Evolutionary conservation across 2,888 invertebrate species (phyloP), one percentile per base, ranked within the genome.

Genomic region (Notocelia uddmanniana): DNA sequence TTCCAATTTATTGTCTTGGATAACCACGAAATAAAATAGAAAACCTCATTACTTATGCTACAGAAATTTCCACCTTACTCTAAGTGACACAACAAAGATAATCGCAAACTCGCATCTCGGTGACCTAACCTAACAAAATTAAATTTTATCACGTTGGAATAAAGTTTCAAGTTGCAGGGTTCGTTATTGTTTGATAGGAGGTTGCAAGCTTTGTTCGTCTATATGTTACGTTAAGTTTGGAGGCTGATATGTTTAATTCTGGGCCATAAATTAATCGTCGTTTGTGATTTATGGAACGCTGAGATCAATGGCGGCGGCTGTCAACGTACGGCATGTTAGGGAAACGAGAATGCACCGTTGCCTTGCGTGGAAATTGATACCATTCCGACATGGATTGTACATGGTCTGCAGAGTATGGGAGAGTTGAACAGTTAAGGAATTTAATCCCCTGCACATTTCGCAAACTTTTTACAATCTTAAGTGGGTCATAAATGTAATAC

Each of bases 1-100:
- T 89, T 89, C 85, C 83, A 84, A 88, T 87, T 88, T 83, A 87
- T 82, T 82, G 82, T 85, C 80, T 78, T 75, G 79, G 85, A 88
- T 87, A 89, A 87, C 78, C 74, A 82, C 80, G 79, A 78, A 82
- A 83, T 84, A 83, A 85, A 86, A 82, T 80, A 75, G 76, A 76
- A 75, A 74, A 77, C 58, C 73, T 21, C 10, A 66, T 68, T n/a
- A 60, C 48, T 54, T 57, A 50, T 37, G 67, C 37, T 66, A 74
- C 23, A 19, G 70, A 19, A 84, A 63, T 78, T 68, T 80, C 55
- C 74, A 76, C 81, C 74, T 79, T 85, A 82, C 64, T 8, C 0
- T 13, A 15, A 11, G 6, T 0, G 13, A 0, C 15, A 74, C 81
- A 84, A 69, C 34, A 21, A n/a, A n/a, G 10, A 11, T 21, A 64